Base-by-base conservation (phyloP, 1,140 invertebrate species). In the Pseudobourletiella spinata region DNA sequence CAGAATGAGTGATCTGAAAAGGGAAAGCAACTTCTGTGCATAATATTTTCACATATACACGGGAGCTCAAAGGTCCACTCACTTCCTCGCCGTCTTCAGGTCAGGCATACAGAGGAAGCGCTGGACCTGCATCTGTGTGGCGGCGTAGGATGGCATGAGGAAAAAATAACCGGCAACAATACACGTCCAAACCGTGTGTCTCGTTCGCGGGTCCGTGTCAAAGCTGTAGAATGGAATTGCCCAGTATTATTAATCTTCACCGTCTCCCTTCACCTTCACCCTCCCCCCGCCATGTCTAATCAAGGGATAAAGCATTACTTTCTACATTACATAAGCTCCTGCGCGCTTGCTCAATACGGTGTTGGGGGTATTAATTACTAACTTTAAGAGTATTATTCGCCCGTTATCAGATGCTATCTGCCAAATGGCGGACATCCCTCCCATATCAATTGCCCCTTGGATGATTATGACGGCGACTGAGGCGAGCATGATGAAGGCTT, bases 111-210 rank as follows among this genome's bases (percentile, higher is more conserved):
- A 61, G 0, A 66, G 30, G 59, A 61, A 66, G 62, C 66, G 57
- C 39, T 63, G 56, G 22, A 67, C 52, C 39, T 92, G 91, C 0
- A 91, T 87, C 73, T 96, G 93, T 75, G 95, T 95, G 20, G 89
- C 87, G 65, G 88, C 91, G 73, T 91, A 95, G 73, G 95, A 83
- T 1, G 90, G 87, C 2, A 91, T 79, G 86, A 92, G 95, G 44
- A 90, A 93, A 66, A 95, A 87, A 35, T 87, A 86, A 0, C 90
- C 91, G 14, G 91, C 92, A 64, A 97, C 79, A 1, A 86, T 81
- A n/a, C 94, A 82, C 1, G 88, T 86, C 80, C 90, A 97, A 68
- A 93, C 87, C 16, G 87, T 91, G 71, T 95, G 90, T 15, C 91
- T 54, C 16, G 50, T 44, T 48, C 65, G 15, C 8, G 76, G 77